Evolutionary conservation across 2,888 invertebrate species (phyloP).

Genomic region (Heliconius charithonia): DNA sequence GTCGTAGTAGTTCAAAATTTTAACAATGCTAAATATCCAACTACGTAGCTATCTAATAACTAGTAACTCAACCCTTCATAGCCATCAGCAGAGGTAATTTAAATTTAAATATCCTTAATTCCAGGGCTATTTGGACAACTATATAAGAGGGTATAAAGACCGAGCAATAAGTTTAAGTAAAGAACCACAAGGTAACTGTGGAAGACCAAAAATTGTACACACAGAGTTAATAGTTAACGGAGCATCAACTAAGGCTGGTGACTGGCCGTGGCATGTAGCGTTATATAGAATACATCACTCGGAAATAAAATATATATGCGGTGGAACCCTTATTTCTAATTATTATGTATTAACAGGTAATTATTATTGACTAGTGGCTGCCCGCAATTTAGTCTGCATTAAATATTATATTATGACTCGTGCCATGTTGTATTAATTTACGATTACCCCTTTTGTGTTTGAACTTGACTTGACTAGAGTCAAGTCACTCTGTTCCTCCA

Average conservation of each 20-base stretch:
- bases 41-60: too few relatives aligned
- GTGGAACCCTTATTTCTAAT: constrained; percentile 64
- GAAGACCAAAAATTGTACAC: constrained; percentile 58
- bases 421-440: too few relatives aligned
- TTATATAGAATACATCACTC: constrained; percentile 56
- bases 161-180: neutral
- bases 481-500: too few relatives aligned
- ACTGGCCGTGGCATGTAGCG: constrained; percentile 74
- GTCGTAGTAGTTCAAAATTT: too few relatives aligned
- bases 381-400: too few relatives aligned
- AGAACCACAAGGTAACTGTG: constrained; percentile 51
- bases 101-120: neutral
- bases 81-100: too few relatives aligned
- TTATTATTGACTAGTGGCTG: neutral
- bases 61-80: too few relatives aligned
- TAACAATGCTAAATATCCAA: too few relatives aligned
- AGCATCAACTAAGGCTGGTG: constrained; percentile 61
- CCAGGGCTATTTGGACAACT: neutral
- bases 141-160: constrained; percentile 3
- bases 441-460: too few relatives aligned
- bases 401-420: too few relatives aligned
- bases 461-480: too few relatives aligned
- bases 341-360: constrained; percentile 62
- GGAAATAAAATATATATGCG: constrained; percentile 63
- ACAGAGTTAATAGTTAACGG: constrained; percentile 65